Conservation (phyloP, 2,113 vertebrate species). For the Gymnocephalus cernua region DNA sequence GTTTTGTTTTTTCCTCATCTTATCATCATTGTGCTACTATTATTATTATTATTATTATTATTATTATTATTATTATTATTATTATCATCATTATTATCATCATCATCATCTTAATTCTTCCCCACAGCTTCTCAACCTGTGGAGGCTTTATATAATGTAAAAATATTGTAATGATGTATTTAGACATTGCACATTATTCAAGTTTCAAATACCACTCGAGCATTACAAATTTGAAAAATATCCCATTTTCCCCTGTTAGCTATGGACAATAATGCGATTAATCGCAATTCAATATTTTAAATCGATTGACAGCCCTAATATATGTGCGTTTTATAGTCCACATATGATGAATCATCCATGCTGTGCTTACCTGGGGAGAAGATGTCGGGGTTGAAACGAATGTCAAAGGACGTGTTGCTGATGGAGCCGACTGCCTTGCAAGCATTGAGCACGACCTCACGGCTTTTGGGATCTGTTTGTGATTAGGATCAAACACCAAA, state of each 20-base stretch:
- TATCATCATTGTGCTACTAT: neutral
- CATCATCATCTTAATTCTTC: too few species aligned
- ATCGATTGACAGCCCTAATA: too few species aligned
- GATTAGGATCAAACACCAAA: neutral
- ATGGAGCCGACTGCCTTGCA: conserved; percentile 97
- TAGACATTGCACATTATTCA: too few species aligned
- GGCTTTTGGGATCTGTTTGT: conserved; percentile 91
- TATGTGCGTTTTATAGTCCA: neutral
- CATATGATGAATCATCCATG: too few species aligned
- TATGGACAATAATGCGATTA: too few species aligned
- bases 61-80: neutral
- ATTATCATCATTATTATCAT: too few species aligned
- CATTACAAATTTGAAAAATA: too few species aligned
- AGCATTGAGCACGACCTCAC: conserved; percentile 94
- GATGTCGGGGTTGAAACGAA: conserved; percentile 98
- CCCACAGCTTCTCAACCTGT: neutral
- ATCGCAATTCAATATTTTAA: too few species aligned
- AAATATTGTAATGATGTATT: too few species aligned
- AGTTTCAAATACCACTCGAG: too few species aligned
- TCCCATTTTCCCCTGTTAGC: too few species aligned
- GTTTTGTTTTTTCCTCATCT: neutral
- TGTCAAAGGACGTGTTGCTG: conserved; percentile 94
- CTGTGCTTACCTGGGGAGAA: conserved; percentile 92
- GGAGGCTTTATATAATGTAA: neutral
- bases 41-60: too few species aligned